phyloP scores from a whole-genome alignment of 2,888 invertebrate genomes.

The Molorchus minor region DNA sequence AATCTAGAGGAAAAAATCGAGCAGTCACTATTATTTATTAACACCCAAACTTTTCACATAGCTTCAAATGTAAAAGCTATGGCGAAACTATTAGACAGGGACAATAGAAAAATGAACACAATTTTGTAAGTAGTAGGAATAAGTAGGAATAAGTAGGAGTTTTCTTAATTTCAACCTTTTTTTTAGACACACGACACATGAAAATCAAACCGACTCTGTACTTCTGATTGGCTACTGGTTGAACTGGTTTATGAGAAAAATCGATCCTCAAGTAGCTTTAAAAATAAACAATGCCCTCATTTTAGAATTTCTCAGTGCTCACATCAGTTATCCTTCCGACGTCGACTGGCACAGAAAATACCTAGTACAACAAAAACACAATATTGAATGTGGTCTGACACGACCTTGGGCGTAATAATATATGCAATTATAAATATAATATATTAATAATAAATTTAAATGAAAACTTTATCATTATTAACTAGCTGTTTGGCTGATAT shows the following conservation, averaged over 20 bases:
- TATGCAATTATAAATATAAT: too few relatives aligned
- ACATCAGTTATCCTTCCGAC: conserved; percentile 48
- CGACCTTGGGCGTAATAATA: conserved; percentile 58
- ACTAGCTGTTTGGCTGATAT: too few relatives aligned
- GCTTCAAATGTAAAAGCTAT: conserved; percentile 64
- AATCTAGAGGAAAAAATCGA: conserved; percentile 54
- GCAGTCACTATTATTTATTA: conserved; percentile 67
- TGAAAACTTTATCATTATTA: too few relatives aligned
- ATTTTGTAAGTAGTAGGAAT: conserved; percentile 57
- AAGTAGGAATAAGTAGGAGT: background rate
- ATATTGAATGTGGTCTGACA: conserved; percentile 57
- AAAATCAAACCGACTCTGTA: conserved; percentile 63
- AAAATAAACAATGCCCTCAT: conserved; percentile 62
- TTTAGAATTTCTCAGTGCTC: conserved; percentile 58
- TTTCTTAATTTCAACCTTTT: background rate
- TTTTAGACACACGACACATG: conserved; percentile 63
- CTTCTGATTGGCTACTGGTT: conserved; percentile 63
- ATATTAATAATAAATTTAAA: too few relatives aligned
- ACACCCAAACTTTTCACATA: conserved; percentile 69
- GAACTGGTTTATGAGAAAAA: conserved; percentile 64
- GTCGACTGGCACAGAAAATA: conserved; percentile 48
- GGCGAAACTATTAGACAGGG: conserved; percentile 56
- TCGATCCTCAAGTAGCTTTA: conserved; percentile 58
- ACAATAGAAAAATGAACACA: conserved; percentile 59
- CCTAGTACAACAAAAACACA: conserved; percentile 50